A percentile compares a stretch with the other conserved stretches of the same genome.
Conservation (phyloP, 2,797 vertebrate genomes). For the Scleropages formosus region DNA sequence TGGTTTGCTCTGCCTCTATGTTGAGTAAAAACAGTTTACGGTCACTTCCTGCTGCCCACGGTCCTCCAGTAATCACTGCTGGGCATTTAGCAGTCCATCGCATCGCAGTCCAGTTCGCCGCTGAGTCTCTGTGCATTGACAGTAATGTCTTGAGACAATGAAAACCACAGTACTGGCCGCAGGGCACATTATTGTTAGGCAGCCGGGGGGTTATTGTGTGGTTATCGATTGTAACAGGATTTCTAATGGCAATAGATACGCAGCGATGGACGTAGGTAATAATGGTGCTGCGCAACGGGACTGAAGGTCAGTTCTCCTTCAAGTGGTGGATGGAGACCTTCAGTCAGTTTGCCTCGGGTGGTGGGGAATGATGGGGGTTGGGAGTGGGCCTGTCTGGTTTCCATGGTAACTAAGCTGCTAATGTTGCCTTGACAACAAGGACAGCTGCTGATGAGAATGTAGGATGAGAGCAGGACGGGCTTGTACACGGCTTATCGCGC, state of each 20-base stretch:
- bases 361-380: not conserved
- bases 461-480: not conserved
- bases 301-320: not conserved
- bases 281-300: not conserved
- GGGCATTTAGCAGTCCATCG: not conserved
- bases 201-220: too few species aligned
- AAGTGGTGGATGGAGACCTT: not conserved
- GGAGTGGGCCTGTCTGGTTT: conserved; percentile 10
- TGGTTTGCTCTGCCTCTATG: too few species aligned
- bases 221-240: too few species aligned
- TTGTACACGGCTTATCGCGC: not conserved
- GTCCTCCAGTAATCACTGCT: too few species aligned
- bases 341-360: not conserved
- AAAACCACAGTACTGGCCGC: too few species aligned
- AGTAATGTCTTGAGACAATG: not conserved
- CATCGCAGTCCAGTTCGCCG: not conserved
- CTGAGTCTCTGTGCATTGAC: not conserved
- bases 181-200: too few species aligned
- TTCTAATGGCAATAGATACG: not conserved
- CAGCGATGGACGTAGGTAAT: not conserved
- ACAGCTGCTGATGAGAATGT: conserved; percentile 12
- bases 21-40: too few species aligned
- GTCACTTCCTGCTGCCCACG: too few species aligned
- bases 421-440: conserved; percentile 19
- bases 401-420: conserved; percentile 19